phyloP scores from a whole-genome alignment of 2,797 vertebrate genomes.

The Lepilemur ruficaudatus region DNA sequence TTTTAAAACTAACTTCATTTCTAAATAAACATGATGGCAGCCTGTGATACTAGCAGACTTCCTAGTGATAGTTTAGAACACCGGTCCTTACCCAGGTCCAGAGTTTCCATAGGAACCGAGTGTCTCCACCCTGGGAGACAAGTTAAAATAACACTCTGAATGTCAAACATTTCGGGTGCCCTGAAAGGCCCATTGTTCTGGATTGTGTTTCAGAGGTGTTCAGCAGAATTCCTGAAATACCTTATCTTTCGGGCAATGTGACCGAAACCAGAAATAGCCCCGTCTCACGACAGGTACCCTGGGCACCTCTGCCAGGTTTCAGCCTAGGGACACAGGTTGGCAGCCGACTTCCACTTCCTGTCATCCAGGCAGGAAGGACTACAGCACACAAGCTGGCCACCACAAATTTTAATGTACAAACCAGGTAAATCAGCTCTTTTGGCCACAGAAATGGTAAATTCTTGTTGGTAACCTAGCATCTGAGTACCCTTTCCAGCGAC shows the following conservation, averaged over 20 bases:
- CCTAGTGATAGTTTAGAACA: fast-evolving
- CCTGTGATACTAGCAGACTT: fast-evolving
- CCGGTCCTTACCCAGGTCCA: neutral
- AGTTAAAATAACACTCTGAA: slow-evolving; percentile 72
- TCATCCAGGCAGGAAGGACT: slow-evolving; percentile 74
- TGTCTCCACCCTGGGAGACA: slow-evolving; percentile 44
- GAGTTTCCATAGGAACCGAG: neutral
- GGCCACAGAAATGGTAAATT: slow-evolving; percentile 86
- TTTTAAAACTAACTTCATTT: neutral
- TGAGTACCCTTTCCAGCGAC: slow-evolving; percentile 89
- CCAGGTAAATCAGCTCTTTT: slow-evolving; percentile 84
- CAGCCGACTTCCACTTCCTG: slow-evolving; percentile 78
- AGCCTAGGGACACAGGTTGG: slow-evolving; percentile 59
- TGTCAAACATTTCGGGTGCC: slow-evolving; percentile 76
- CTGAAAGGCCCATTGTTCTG: slow-evolving; percentile 84
- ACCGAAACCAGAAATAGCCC: slow-evolving; percentile 84
- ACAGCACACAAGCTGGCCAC: slow-evolving; percentile 81
- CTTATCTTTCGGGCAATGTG: slow-evolving; percentile 82
- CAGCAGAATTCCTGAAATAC: slow-evolving; percentile 87
- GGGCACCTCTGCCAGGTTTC: slow-evolving; percentile 81
- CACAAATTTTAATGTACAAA: slow-evolving; percentile 78
- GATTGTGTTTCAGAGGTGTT: slow-evolving; percentile 78
- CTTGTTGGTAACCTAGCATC: slow-evolving; percentile 91
- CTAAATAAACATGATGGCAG: fast-evolving
- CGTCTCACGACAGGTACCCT: slow-evolving; percentile 79